phyloP scores from a whole-genome alignment of 2,888 invertebrate species.

The Pandemis corylana region DNA sequence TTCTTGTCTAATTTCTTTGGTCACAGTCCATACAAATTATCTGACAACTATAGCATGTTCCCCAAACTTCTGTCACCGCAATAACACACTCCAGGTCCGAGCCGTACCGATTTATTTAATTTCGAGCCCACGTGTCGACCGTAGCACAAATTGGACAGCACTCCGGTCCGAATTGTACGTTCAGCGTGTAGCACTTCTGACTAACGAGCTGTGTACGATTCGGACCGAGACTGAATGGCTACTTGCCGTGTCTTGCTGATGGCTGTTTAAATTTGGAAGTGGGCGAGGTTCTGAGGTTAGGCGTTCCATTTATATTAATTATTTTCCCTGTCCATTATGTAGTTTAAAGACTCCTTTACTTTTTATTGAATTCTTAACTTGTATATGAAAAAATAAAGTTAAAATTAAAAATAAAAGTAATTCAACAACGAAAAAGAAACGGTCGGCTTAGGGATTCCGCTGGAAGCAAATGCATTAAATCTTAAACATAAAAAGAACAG shows the following conservation, averaged over 20 bases:
- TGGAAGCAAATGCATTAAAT: no score
- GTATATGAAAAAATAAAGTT: no score
- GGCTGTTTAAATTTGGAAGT: conserved; percentile 8
- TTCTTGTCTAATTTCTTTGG: no score
- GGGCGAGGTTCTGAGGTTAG: neutral
- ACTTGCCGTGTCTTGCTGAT: conserved; percentile 10
- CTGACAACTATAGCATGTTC: neutral
- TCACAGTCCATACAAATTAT: no score
- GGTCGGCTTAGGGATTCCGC: no score
- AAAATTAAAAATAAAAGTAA: no score
- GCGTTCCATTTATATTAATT: no score
- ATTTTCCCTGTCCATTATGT: no score
- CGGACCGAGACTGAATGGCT: conserved; percentile 10
- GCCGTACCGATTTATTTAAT: conserved; percentile 27
- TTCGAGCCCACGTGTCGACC: conserved; percentile 13
- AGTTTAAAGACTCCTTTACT: no score
- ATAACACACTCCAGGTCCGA: neutral
- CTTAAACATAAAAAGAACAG: no score
- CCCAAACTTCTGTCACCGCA: neutral
- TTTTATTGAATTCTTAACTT: no score
- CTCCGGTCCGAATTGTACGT: conserved; percentile 24
- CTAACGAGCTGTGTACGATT: conserved; percentile 24
- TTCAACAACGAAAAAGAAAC: no score
- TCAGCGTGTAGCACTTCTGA: conserved; percentile 21
- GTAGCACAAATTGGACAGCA: conserved; percentile 34